phyloP scores from a whole-genome alignment of 2,888 invertebrate genomes.

The Scotopteryx bipunctaria region DNA sequence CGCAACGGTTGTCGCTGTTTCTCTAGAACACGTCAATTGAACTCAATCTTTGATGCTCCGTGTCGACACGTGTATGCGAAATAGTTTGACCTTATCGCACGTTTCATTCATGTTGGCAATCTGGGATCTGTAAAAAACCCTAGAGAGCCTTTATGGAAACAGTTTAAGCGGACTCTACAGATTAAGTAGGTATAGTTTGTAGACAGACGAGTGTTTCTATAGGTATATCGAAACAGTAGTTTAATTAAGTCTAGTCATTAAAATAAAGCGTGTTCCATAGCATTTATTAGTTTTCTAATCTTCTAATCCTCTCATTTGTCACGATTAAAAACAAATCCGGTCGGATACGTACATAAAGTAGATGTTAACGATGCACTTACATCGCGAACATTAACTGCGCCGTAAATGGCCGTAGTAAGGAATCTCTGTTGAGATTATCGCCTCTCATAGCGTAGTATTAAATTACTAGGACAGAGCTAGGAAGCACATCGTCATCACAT shows the following conservation, averaged over 20 bases:
- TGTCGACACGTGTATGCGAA: constrained; percentile 30
- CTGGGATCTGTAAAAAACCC: constrained; percentile 6
- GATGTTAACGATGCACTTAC: constrained; percentile 63
- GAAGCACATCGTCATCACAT: constrained; percentile 64
- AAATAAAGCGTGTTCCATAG: constrained; percentile 26
- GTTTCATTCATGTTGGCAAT: constrained; percentile 26
- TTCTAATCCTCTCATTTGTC: constrained; percentile 37
- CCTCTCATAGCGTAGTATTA: constrained; percentile 62
- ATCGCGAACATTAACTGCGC: constrained; percentile 58
- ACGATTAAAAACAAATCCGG: constrained; percentile 45
- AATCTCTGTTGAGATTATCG: constrained; percentile 65
- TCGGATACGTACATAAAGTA: constrained; percentile 50
- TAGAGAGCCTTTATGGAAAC: neutral
- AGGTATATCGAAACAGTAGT: constrained; percentile 15
- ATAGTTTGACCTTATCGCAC: constrained; percentile 29
- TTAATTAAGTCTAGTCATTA: constrained; percentile 32
- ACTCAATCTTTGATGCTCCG: constrained; percentile 21
- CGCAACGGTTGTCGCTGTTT: constrained; percentile 49
- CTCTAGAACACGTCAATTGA: constrained; percentile 40
- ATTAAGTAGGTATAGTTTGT: constrained; percentile 3
- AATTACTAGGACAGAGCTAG: constrained; percentile 47
- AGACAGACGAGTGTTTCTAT: too few species aligned
- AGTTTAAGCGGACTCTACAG: neutral
- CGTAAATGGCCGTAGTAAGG: constrained; percentile 59
- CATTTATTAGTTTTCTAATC: constrained; percentile 38